Percentiles rank a stretch among this genome's conserved stretches.
Evolutionary conservation across 2,888 invertebrate genomes (phyloP).

Genomic region (Amphimallon solstitiale): DNA sequence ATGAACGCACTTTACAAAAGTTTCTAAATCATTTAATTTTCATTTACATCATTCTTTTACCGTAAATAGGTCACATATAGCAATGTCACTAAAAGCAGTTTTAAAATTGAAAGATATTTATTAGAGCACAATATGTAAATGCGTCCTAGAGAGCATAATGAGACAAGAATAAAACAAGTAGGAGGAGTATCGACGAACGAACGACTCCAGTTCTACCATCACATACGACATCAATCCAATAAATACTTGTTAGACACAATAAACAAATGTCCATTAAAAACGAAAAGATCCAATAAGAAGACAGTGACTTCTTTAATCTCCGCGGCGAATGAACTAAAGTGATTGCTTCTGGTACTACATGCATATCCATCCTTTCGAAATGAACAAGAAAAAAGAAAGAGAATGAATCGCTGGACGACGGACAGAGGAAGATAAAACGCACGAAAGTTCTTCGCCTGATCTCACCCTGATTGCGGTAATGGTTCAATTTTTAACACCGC

Average conservation of each 20-base stretch:
- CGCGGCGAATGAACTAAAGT: slow-evolving; percentile 11
- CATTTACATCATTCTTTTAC: neutral
- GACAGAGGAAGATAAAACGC: slow-evolving; percentile 15
- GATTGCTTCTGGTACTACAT: slow-evolving; percentile 13
- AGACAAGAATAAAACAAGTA: slow-evolving; percentile 7
- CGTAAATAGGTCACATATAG: neutral
- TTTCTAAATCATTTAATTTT: neutral
- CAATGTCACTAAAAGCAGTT: slow-evolving; percentile 1
- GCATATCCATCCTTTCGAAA: too few species aligned
- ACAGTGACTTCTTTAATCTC: slow-evolving; percentile 34
- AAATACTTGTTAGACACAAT: slow-evolving; percentile 49
- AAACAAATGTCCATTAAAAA: slow-evolving; percentile 48
- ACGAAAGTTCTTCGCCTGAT: slow-evolving; percentile 45
- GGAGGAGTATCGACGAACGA: slow-evolving; percentile 19
- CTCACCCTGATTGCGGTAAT: slow-evolving; percentile 61
- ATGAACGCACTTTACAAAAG: too few species aligned
- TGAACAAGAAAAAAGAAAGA: slow-evolving; percentile 4
- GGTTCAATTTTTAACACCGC: slow-evolving; percentile 64
- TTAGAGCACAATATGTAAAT: slow-evolving; percentile 1
- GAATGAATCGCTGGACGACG: slow-evolving; percentile 2
- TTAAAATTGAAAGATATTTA: slow-evolving; percentile 1
- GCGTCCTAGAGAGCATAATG: slow-evolving; percentile 11
- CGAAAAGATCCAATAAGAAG: slow-evolving; percentile 43
- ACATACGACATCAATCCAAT: slow-evolving; percentile 35
- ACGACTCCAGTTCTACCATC: slow-evolving; percentile 23